Evolutionary conservation across 2,888 invertebrate genomes (phyloP), one percentile per base, ranked within the genome.

Genomic region (Tachystola acroxantha): DNA sequence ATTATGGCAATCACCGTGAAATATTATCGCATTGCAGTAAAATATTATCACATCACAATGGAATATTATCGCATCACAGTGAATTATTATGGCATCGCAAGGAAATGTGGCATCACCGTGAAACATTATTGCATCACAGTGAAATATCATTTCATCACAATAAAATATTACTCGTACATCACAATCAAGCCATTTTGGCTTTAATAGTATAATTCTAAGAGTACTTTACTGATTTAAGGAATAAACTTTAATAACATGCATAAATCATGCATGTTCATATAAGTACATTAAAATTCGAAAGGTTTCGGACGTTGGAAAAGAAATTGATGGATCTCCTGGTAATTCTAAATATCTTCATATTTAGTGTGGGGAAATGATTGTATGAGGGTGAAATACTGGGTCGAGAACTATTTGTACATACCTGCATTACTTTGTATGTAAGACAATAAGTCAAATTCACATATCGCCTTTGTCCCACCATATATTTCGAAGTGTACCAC

Each of bases 361-460:
- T 56, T 59, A 53, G 48, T 54, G 57, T 59, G 56, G 54, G 54
- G 55, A 59, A 48, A 54, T 51, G 53, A 48, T 45, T 47, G 60
- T 50, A 54, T 52, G 49, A 50, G 61, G 64, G 57, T 53, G 62
- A 54, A 78, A 81, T 81, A 71, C 85, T 84, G 84, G 86, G 82
- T 80, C 55, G 74, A 79, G 71, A 74, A 78, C 73, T 76, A 69
- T 71, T 55, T 57, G 61, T 67, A 61, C 56, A 63, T 78, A 73
- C 16, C 6, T 79, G 79, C 62, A 76, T 76, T 71, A 62, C 55
- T 55, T 64, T 63, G 51, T 62, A 63, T 67, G 53, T 80, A 79
- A 71, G 79, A 76, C 79, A 77, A 77, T 81, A 81, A 77, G 79
- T 80, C 71, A 68, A 67, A 68, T 67, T 68, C 65, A 84, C 85